These are phyloP conservation scores for Polydrusus tereticollis DNA, from an alignment of 2,888 invertebrate species.

Conservation along the genomic window DNA sequence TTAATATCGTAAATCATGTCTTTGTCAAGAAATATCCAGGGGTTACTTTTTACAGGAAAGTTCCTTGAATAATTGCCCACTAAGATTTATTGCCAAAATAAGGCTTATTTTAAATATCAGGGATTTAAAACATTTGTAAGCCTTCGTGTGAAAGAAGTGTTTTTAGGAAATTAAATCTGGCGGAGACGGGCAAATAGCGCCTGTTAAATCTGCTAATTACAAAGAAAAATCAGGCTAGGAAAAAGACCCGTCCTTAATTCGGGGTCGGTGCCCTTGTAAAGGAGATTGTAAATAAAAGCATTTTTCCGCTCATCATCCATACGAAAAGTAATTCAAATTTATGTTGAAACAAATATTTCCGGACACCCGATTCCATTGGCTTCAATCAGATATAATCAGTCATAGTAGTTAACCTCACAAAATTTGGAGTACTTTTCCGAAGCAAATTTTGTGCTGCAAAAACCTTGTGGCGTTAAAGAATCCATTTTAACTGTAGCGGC, in stretches of 20 bases:
- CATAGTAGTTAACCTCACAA: too few species aligned
- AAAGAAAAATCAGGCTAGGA: background rate
- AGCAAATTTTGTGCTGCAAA: too few species aligned
- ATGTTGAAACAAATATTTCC: too few species aligned
- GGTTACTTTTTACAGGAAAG: slow-evolving; percentile 1
- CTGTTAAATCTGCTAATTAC: background rate
- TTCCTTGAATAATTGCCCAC: slow-evolving; percentile 13
- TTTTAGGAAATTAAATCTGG: slow-evolving; percentile 16
- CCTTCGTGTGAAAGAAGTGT: slow-evolving; percentile 10
- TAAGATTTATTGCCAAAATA: slow-evolving; percentile 17
- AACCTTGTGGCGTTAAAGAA: too few species aligned
- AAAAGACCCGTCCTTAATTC: background rate
- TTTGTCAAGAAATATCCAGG: slow-evolving; percentile 15
- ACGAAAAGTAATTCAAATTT: too few species aligned
- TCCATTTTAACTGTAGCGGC: too few species aligned
- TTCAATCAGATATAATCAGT: too few species aligned
- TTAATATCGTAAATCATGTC: slow-evolving; percentile 16
- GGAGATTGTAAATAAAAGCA: too few species aligned
- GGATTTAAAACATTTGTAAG: slow-evolving; percentile 7
- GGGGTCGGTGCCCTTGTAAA: background rate
- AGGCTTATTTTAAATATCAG: slow-evolving; percentile 17
- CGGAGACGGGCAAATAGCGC: background rate
- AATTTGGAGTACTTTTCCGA: too few species aligned
- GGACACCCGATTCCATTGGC: too few species aligned
- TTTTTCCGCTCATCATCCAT: too few species aligned